Evolutionary conservation across 2,888 invertebrate species (phyloP).

Genomic region (Drosophila austrosaltans): DNA sequence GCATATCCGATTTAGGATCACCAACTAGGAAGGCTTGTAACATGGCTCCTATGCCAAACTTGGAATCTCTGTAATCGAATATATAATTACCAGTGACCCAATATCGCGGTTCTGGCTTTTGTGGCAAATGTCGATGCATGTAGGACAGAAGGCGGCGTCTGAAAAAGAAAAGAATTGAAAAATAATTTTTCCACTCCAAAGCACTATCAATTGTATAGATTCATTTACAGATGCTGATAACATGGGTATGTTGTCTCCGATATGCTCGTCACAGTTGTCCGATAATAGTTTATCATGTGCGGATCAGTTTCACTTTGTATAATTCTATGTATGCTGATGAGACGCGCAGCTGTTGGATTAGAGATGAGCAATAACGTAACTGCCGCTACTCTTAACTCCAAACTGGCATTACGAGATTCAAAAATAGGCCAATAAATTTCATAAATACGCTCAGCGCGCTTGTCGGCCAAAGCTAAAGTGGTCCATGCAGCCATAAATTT

Average conservation of each 20-base stretch:
- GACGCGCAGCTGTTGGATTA: slow-evolving; percentile 87
- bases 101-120: slow-evolving; percentile 85
- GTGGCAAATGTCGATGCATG: slow-evolving; percentile 86
- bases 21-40: slow-evolving; percentile 87
- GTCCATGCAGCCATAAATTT: slow-evolving; percentile 89
- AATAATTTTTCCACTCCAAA: not conserved
- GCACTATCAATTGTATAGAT: not conserved
- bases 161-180: slow-evolving; percentile 9
- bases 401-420: slow-evolving; percentile 87
- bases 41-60: slow-evolving; percentile 86
- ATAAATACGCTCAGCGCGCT: slow-evolving; percentile 85
- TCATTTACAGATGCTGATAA: slow-evolving; percentile 87
- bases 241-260: slow-evolving; percentile 88
- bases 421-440: slow-evolving; percentile 88
- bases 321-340: slow-evolving; percentile 88
- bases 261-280: slow-evolving; percentile 88
- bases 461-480: slow-evolving; percentile 84
- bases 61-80: slow-evolving; percentile 88
- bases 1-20: slow-evolving; percentile 87
- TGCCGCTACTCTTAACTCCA: slow-evolving; percentile 88
- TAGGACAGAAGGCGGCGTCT: slow-evolving; percentile 88
- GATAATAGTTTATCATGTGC: slow-evolving; percentile 89
- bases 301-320: slow-evolving; percentile 86
- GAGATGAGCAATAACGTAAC: slow-evolving; percentile 87
- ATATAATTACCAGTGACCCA: slow-evolving; percentile 90